phyloP scores from a whole-genome alignment of 1,140 invertebrate species.

The Agrilus planipennis region DNA sequence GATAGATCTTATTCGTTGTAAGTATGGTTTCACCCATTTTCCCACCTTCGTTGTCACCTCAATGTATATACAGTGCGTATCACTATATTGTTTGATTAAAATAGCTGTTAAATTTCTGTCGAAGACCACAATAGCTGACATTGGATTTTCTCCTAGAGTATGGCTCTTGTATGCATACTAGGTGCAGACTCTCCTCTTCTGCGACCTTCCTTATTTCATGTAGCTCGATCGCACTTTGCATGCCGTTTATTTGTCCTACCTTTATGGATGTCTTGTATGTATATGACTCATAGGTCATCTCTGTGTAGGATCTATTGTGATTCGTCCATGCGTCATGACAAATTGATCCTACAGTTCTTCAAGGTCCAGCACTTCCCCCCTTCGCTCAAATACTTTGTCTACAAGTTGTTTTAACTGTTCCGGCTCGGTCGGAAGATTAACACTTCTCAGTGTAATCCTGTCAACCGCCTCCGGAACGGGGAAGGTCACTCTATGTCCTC shows the following conservation, averaged over 20 bases:
- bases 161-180: neutral
- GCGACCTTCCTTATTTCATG: constrained; percentile 1
- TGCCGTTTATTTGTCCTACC: neutral
- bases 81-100: neutral
- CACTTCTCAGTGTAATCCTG: constrained; percentile 1
- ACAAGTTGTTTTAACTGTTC: neutral
- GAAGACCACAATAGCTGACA: neutral
- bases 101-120: neutral
- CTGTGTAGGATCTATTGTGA: constrained; percentile 1
- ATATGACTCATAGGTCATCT: neutral
- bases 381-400: neutral
- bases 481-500: neutral
- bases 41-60: no score
- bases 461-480: constrained; percentile 2
- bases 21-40: no score
- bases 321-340: neutral
- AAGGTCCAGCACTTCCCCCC: constrained; percentile 1
- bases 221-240: neutral
- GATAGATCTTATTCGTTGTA: no score
- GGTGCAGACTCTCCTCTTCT: neutral
- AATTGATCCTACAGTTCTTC: constrained; percentile 1
- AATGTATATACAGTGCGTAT: neutral
- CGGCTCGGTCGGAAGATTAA: neutral
- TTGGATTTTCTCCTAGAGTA: neutral
- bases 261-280: constrained; percentile 2